A percentile compares a stretch with the other conserved stretches of the same genome.
phyloP scores from a whole-genome alignment of 1,140 invertebrate genomes.

The Phortica variegata region DNA sequence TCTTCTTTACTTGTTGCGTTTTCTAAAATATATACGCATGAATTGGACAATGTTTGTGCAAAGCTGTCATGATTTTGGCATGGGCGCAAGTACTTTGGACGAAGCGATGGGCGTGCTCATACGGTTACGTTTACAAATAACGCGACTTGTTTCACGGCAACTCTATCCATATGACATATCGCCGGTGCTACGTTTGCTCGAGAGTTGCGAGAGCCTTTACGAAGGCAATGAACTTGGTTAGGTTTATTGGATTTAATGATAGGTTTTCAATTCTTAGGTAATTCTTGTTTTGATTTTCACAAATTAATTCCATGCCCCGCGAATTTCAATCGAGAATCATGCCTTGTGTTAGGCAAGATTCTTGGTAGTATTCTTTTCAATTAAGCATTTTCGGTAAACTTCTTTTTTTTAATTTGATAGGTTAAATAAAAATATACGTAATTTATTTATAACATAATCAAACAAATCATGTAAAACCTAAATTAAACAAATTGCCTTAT shows the following conservation, averaged over 20 bases:
- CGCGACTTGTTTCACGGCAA: slow-evolving; percentile 76
- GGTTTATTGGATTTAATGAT: no score
- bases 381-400: background rate
- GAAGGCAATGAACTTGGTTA: slow-evolving; percentile 75
- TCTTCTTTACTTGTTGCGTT: slow-evolving; percentile 79
- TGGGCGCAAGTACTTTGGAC: slow-evolving; percentile 67
- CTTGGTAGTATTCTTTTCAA: slow-evolving; percentile 1
- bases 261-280: no score
- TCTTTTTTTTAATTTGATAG: background rate
- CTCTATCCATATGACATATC: slow-evolving; percentile 89
- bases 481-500: no score
- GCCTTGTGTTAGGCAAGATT: no score
- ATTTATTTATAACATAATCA: slow-evolving; percentile 24
- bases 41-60: slow-evolving; percentile 82
- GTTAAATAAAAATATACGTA: slow-evolving; percentile 31
- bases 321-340: no score
- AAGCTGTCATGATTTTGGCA: slow-evolving; percentile 67
- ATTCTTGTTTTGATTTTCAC: background rate
- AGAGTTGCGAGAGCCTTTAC: slow-evolving; percentile 83
- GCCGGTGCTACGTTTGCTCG: slow-evolving; percentile 78
- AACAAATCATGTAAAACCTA: slow-evolving; percentile 24
- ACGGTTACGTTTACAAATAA: slow-evolving; percentile 75
- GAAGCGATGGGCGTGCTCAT: slow-evolving; percentile 83
- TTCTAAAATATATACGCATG: slow-evolving; percentile 80
- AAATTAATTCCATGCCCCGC: no score